Base-by-base conservation (phyloP, 2,113 vertebrate genomes). In the Eleginops maclovinus region DNA sequence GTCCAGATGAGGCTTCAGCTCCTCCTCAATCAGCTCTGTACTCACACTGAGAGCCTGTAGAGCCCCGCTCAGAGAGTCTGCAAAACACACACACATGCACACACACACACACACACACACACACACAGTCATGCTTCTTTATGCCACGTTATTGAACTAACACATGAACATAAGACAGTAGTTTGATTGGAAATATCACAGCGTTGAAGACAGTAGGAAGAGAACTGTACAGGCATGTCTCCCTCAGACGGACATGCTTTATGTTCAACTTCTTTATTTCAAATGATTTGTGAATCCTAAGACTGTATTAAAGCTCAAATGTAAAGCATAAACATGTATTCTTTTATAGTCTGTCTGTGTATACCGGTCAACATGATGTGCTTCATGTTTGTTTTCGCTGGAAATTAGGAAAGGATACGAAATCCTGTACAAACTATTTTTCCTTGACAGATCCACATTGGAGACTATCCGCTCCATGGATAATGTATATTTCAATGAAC, bases 11-110 rank as follows among this genome's bases (percentile, higher is more conserved):
- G 92, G 93, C 71, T 89, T 84, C 36, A 94, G 89, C 74, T 95
- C 93, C 43, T 95, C 93, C 4, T 94, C 93, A 4, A 89, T 83
- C 50, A 94, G 81, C 77, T 94, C 94, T 16, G 92, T 93, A 4
- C 91, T 94, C 70, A 95, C 93, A 81, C 51, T 94, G 78, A 95
- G 91, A 14, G 91, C 94, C 69, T 91, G 90, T 24, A 95, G 70
- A 0, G 93, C 93, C 2, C 90, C 92, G 6, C 87, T 84, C 53
- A 95, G 84, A 72, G 88, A 86, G 59, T 94, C 94, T 95, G 89
- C 14, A 91, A 91, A 49, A 87, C 31, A 81, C 74, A 81, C 21
- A 81, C 55, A 82, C 0, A 50, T 28, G 69, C 13, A 41, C 15
- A 24, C 3, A n/a, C 58, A n/a, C 17, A 40, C 28, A 22, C 2